Base-by-base conservation (phyloP, 2,113 vertebrate species). In the Carassius gibelio region DNA sequence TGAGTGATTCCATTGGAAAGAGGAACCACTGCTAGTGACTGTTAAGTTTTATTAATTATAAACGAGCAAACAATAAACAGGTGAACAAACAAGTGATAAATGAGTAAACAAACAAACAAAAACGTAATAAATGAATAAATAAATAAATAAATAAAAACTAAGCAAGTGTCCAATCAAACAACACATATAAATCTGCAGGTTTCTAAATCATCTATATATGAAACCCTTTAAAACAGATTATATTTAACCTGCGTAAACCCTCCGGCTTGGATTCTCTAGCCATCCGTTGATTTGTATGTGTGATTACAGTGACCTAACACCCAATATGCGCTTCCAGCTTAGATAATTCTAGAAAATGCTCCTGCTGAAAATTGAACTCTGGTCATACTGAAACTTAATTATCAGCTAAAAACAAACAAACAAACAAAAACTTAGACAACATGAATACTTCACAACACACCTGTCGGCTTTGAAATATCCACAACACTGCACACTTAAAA, bases 301-400 rank as follows among this genome's bases (percentile, higher is more conserved):
- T 42, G 76, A 62, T 79, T 62, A 52, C 26, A 66, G 42, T 66
- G 61, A 66, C 79, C 79, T 45, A 26, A 81, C 36, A 64, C 36
- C 77, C 0, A n/a, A 11, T 36, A 72, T 55, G 6, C n/a, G 3
- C n/a, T 76, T 84, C 42, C 6, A 19, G 34, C 77, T 85, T 52
- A 61, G 62, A 72, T 85, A 77, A 82, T 45, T 72, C 48, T 81
- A 79, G 34, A 57, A 52, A 23, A 45, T 2, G n/a, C 17, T 79
- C 74, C 57, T 8, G 64, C 66, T 88, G 84, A 85, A 88, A 79
- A 83, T 55, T 83, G 66, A 83, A 83, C 84, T 78, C 13, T 38
- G 66, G 42, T 52, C 23, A 52, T 15, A 74, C 5, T 13, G 14
- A 50, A 87, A 85, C 50, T 71, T 36, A 30, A 64, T 77, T 81